These are phyloP conservation scores for Saccostrea cuccullata DNA, from an alignment of 1,140 invertebrate genomes.

Conservation along the genomic window DNA sequence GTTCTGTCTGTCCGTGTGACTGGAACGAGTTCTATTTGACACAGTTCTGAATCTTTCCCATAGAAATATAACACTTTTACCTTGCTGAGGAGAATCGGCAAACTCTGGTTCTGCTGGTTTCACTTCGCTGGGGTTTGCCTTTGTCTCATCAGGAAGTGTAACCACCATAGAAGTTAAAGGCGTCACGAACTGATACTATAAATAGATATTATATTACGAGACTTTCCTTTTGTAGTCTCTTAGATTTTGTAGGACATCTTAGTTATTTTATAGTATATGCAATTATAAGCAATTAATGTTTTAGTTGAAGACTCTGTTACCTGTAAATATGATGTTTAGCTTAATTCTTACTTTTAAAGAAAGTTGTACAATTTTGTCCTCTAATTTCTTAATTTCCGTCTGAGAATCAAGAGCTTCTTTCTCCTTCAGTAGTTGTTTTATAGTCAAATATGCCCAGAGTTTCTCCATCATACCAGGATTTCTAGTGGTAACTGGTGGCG, in stretches of 20 bases:
- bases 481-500: background rate
- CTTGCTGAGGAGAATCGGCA: background rate
- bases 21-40: too few relatives aligned
- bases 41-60: background rate
- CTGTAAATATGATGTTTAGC: too few relatives aligned
- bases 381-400: constrained; percentile 54
- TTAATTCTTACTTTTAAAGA: constrained; percentile 63
- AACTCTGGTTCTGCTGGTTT: background rate
- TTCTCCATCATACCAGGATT: constrained; percentile 79
- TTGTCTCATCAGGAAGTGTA: constrained; percentile 33
- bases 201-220: background rate
- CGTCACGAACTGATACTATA: constrained; percentile 51
- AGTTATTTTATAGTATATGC: too few relatives aligned
- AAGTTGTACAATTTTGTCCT: constrained; percentile 57
- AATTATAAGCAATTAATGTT: too few relatives aligned
- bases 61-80: background rate
- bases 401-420: constrained; percentile 41
- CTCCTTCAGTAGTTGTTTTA: constrained; percentile 83
- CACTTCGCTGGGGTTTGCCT: constrained; percentile 33
- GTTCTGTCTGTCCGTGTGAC: too few relatives aligned
- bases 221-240: too few relatives aligned
- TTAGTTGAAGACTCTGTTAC: too few relatives aligned
- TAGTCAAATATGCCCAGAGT: constrained; percentile 85
- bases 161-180: constrained; percentile 43
- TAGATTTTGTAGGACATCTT: too few relatives aligned